Conservation (phyloP, 2,797 vertebrate species). For the Luscinia megarhynchos region DNA sequence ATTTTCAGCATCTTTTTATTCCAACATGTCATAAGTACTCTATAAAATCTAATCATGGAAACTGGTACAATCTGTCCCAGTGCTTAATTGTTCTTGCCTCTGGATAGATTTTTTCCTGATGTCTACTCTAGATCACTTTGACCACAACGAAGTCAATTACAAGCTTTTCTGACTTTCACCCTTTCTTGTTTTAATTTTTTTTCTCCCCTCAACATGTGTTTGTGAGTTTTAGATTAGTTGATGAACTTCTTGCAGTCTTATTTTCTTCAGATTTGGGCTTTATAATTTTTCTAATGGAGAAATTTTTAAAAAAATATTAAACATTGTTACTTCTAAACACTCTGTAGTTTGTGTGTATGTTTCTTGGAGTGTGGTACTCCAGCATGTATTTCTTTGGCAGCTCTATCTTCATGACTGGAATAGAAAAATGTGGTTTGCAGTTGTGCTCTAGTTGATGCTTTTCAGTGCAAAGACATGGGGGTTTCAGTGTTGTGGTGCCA, state of each 20-base stretch:
- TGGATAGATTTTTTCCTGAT: background rate
- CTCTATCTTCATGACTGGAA: background rate
- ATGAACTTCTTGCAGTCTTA: background rate
- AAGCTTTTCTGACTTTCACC: background rate
- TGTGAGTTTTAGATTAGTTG: background rate
- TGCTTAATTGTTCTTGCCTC: conserved; percentile 5
- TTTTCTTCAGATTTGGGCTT: background rate
- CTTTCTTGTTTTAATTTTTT: background rate
- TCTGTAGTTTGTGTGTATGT: background rate
- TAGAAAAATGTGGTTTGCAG: background rate
- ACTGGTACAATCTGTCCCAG: background rate
- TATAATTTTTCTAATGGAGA: background rate
- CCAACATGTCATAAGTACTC: background rate
- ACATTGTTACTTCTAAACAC: background rate
- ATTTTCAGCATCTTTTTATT: conserved; percentile 4
- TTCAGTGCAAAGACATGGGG: background rate
- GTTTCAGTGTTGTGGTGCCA: background rate
- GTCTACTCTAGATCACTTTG: background rate
- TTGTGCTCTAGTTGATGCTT: background rate
- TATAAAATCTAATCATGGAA: conserved; percentile 2
- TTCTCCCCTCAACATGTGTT: background rate
- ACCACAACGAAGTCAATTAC: background rate
- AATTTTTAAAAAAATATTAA: rapidly evolving
- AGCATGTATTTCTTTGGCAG: background rate
- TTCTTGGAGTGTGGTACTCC: background rate